A percentile compares a stretch with the other conserved stretches of the same genome.
Conservation (phyloP, 1,140 invertebrate species). For the Caerostris darwini region DNA sequence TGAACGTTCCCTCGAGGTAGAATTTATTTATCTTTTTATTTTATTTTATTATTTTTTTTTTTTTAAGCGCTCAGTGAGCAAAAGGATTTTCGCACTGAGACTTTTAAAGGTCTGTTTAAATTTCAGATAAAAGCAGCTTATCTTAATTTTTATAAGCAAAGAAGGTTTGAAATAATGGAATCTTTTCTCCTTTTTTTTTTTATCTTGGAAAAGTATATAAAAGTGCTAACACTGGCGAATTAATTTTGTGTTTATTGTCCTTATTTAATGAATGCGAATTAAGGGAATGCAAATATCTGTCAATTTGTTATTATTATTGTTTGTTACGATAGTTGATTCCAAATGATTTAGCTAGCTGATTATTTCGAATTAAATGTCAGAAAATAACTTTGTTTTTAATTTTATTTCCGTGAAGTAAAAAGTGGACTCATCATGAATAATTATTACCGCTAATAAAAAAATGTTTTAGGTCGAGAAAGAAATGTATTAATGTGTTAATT, state of each 20-base stretch:
- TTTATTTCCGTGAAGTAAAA: too few relatives aligned
- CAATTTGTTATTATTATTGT: too few relatives aligned
- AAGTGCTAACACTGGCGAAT: neutral
- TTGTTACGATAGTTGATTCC: neutral
- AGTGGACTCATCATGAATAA: too few relatives aligned
- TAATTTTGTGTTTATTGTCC: neutral
- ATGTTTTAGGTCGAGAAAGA: too few relatives aligned
- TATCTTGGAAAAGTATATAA: neutral
- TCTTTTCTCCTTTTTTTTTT: neutral
- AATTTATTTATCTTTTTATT: neutral
- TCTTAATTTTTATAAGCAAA: neutral
- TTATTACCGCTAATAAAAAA: too few relatives aligned
- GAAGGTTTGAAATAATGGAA: neutral
- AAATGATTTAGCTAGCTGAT: neutral
- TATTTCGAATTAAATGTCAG: too few relatives aligned
- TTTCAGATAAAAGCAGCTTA: neutral
- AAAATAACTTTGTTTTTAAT: too few relatives aligned
- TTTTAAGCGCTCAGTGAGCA: too few relatives aligned
- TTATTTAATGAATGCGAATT: neutral
- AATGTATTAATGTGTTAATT: too few relatives aligned
- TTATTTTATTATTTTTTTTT: too few relatives aligned
- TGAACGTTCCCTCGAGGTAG: neutral
- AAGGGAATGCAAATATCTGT: neutral
- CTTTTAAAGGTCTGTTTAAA: slow-evolving; percentile 16
- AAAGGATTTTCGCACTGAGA: neutral